Base-by-base conservation (phyloP, 2,888 invertebrate species). In the Nemotelus pantherinus region DNA sequence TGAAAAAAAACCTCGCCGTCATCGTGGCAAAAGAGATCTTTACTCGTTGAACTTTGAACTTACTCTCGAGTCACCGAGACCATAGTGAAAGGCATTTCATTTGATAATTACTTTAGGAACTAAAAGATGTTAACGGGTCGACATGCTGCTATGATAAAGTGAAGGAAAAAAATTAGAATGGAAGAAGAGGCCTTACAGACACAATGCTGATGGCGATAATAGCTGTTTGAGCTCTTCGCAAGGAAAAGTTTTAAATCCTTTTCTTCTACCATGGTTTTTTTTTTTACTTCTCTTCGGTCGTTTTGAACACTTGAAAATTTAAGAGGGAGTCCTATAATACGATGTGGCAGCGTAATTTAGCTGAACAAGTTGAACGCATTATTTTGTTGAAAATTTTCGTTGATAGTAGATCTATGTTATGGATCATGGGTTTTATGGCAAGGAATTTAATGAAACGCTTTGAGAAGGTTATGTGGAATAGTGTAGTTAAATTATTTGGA, bases 41-140 rank as follows among this genome's bases (percentile, higher is more conserved):
- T 39, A 41, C 41, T 10, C 45, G 53, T 70, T 50, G 70, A 70
- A 70, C 70, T 70, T 55, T 70, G 70, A 70, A 70, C 55, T 44
- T 43, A 55, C 44, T 53, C 39, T 55, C 44, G 55, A 70, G 39
- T 55, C 60, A 25, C 9, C 25, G 44, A 43, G 3, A 44, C 53
- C 10, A 55, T 55, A 45, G 55, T 43, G 55, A 70, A 55, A 70
- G 55, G 55, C 53, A 55, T 55, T 70, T 70, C 70, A 70, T 70
- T 70, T 70, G 70, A 70, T 70, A 70, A 70, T 70, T 70, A 70
- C 70, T 70, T 70, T 41, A 70, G 70, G 41, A 47, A 70, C 70
- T 50, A 41, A 25, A 60, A 60, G 60, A 60, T 60, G 60, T 39
- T 25, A 60, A 60, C 65, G 47, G 48, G 39, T 39, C 2, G 50